A percentile compares a stretch with the other conserved stretches of the same genome.
These are phyloP conservation scores for Macrochelys suwanniensis DNA, from an alignment of 2,797 vertebrate genomes.

Conservation along the genomic window DNA sequence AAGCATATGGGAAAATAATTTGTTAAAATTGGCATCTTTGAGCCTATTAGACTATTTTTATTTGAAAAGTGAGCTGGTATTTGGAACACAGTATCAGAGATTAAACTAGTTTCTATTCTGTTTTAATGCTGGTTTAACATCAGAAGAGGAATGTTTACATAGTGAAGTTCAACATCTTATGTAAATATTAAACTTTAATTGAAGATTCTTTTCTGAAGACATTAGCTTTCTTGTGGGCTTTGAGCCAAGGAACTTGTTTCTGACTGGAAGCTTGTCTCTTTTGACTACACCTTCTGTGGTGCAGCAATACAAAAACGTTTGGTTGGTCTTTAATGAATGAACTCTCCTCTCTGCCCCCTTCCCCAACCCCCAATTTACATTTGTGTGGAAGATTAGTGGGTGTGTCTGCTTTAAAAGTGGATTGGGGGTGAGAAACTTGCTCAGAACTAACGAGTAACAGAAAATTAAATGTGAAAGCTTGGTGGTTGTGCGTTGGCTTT, in stretches of 20 bases:
- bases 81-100: not conserved
- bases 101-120: not conserved
- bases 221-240: not conserved
- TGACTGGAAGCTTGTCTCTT: constrained; percentile 1
- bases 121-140: not conserved
- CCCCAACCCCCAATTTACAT: constrained; percentile 59
- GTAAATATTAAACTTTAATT: constrained; percentile 25
- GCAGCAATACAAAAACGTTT: not conserved
- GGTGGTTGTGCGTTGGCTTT: not conserved
- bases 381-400: constrained; percentile 55
- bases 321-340: constrained; percentile 44
- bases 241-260: constrained; percentile 1
- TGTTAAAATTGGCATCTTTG: not conserved
- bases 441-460: not conserved
- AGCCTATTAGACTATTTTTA: not conserved
- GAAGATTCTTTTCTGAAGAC: constrained; percentile 1
- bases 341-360: constrained; percentile 25
- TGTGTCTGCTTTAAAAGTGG: not conserved
- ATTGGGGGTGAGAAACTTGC: not conserved
- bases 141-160: not conserved
- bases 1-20: not conserved
- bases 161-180: not conserved
- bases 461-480: not conserved
- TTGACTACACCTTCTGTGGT: not conserved
- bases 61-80: not conserved